These are phyloP conservation scores for Myotis daubentonii DNA, from an alignment of 2,797 vertebrate genomes.

Conservation along the genomic window DNA sequence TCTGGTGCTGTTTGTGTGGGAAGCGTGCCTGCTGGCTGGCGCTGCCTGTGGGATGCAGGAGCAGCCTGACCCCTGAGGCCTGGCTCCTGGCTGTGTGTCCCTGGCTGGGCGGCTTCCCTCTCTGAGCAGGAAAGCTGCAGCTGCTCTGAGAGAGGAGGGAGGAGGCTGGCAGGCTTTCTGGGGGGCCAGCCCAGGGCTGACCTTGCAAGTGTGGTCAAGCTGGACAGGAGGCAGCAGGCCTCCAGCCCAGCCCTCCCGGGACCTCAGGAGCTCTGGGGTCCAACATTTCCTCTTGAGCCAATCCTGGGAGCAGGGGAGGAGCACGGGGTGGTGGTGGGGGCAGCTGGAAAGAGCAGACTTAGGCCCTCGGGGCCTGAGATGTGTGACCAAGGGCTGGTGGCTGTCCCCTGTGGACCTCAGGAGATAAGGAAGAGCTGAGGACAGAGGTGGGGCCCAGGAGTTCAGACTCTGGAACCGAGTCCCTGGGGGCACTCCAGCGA, in stretches of 20 bases:
- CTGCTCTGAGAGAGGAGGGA: background rate
- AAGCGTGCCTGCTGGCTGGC: background rate
- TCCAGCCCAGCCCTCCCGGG: background rate
- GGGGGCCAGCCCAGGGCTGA: background rate
- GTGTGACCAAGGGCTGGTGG: background rate
- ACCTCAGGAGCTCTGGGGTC: background rate
- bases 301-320: background rate
- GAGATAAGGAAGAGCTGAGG: background rate
- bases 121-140: background rate
- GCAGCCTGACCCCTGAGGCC: background rate
- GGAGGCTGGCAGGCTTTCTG: background rate
- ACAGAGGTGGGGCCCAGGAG: slow-evolving; percentile 22
- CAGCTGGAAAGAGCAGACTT: background rate
- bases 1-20: background rate
- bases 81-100: background rate
- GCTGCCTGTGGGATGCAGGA: background rate
- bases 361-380: background rate
- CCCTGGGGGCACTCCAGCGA: slow-evolving; percentile 29
- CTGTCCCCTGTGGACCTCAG: background rate
- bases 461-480: slow-evolving; percentile 1
- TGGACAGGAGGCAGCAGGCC: background rate
- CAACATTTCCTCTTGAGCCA: background rate
- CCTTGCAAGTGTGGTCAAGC: background rate
- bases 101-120: background rate
- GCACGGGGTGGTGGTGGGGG: too few relatives aligned